A percentile compares a stretch with the other conserved stretches of the same genome.
These are phyloP conservation scores for Cheilosia scutellata DNA, from an alignment of 2,888 invertebrate species.

Conservation along the genomic window DNA sequence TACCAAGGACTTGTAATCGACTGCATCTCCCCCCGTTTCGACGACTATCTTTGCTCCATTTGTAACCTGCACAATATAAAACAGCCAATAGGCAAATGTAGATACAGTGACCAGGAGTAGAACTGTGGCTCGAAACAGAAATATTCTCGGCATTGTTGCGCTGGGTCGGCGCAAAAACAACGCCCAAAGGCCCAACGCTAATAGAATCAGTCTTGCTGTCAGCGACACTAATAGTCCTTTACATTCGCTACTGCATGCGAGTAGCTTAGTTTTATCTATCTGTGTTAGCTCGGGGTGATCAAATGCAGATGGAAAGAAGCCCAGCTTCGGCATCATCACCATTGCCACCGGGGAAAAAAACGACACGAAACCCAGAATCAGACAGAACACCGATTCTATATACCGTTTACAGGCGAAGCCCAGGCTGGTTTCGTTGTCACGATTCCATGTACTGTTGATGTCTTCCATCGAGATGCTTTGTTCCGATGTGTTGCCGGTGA, in stretches of 20 bases:
- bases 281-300: constrained; percentile 88
- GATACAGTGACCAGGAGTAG: constrained; percentile 94
- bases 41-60: constrained; percentile 92
- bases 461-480: constrained; percentile 97
- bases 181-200: constrained; percentile 96
- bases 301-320: constrained; percentile 91
- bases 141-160: constrained; percentile 95
- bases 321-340: constrained; percentile 96
- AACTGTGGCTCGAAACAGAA: constrained; percentile 95
- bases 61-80: constrained; percentile 95
- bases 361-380: constrained; percentile 91
- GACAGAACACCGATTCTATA: constrained; percentile 91
- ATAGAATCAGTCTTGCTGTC: constrained; percentile 94
- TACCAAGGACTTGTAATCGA: constrained; percentile 94
- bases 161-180: constrained; percentile 93
- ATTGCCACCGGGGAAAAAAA: constrained; percentile 97
- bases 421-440: constrained; percentile 89
- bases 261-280: constrained; percentile 87
- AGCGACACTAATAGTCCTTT: constrained; percentile 96
- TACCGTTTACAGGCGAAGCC: constrained; percentile 92
- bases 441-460: constrained; percentile 93
- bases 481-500: constrained; percentile 98
- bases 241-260: constrained; percentile 96
- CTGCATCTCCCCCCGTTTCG: constrained; percentile 90
- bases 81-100: constrained; percentile 98